Base-by-base conservation (phyloP, 2,888 invertebrate genomes). In the Drosophila austrosaltans region DNA sequence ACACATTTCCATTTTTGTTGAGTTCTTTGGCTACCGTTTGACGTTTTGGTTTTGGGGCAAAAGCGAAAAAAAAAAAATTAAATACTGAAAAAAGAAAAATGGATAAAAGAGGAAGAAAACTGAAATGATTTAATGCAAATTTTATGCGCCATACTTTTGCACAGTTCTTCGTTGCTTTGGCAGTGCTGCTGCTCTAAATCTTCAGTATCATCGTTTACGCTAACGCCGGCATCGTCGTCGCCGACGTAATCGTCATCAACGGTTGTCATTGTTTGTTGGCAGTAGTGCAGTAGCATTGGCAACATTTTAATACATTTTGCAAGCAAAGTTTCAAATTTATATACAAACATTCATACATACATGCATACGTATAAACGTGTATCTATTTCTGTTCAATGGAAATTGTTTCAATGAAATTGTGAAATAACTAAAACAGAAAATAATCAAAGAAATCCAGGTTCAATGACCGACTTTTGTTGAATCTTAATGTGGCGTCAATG, bases 71-170 rank as follows among this genome's bases (percentile, higher is more conserved):
- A 77, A 16, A 63, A 53, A 64, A 36, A 36, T 36, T 36, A 36
- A 36, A 36, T 36, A 36, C 36, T 36, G 36, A 70, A 53, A 77
- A 63, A 53, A 64, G 28, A 53, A 60, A 32, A 44, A 7, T 28
- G 42, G 32, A 58, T 28, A 54, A 69, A 30, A 48, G 12, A 12
- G 10, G 16, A 10, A 3, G 36, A 48, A 48, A 70, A 64, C 28
- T 70, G 42, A 73, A 78, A 88, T 81, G 77, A 87, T 89, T 88
- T 73, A 85, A 85, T 83, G 89, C 75, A 89, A 89, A 87, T 82
- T 83, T 83, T 88, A 78, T 85, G 74, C 88, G 67, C 82, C 73
- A 79, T 87, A 73, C 78, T 81, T 82, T 86, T 69, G 62, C 62
- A 61, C 54, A 56, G 63, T 53, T 53, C 72, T 36, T 42, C 8